Conservation (phyloP, 2,888 invertebrate species). For the Mycogona germanica region DNA sequence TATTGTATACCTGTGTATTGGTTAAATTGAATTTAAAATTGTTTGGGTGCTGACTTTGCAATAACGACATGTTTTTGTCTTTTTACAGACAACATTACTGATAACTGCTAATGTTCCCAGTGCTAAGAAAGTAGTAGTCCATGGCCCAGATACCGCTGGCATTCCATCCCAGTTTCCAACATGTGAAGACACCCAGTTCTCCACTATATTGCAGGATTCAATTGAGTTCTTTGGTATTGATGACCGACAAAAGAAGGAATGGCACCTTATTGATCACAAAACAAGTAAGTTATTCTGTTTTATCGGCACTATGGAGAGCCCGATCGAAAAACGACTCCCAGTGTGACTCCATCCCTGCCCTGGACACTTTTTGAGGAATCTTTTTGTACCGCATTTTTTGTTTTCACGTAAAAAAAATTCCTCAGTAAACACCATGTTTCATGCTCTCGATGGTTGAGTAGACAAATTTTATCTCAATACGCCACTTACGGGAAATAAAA, state of each 20-base stretch:
- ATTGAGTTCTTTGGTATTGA: conserved; percentile 95
- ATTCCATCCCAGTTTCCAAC: conserved; percentile 98
- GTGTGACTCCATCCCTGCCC: too few species aligned
- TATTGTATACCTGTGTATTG: too few species aligned
- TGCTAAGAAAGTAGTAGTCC: conserved; percentile 96
- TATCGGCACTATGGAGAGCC: not conserved
- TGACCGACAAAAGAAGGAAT: conserved; percentile 72
- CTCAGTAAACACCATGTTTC: too few species aligned
- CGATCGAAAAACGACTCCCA: too few species aligned
- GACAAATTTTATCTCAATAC: too few species aligned
- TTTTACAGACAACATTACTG: conserved; percentile 61
- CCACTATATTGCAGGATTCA: conserved; percentile 86
- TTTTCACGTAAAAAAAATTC: too few species aligned
- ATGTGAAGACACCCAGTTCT: conserved; percentile 94
- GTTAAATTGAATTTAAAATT: not conserved
- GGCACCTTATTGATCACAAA: conserved; percentile 95
- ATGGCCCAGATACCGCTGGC: conserved; percentile 85
- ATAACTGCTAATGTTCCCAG: conserved; percentile 98
- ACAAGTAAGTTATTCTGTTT: conserved; percentile 71
- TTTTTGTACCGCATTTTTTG: too few species aligned
- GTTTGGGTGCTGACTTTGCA: not conserved
- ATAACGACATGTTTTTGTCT: too few species aligned
- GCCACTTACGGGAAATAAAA: too few species aligned
- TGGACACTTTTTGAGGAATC: too few species aligned
- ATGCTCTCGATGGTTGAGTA: too few species aligned